Evolutionary conservation across 2,888 invertebrate species (phyloP), one percentile per base, ranked within the genome.

Genomic region (Agonum fuliginosum): DNA sequence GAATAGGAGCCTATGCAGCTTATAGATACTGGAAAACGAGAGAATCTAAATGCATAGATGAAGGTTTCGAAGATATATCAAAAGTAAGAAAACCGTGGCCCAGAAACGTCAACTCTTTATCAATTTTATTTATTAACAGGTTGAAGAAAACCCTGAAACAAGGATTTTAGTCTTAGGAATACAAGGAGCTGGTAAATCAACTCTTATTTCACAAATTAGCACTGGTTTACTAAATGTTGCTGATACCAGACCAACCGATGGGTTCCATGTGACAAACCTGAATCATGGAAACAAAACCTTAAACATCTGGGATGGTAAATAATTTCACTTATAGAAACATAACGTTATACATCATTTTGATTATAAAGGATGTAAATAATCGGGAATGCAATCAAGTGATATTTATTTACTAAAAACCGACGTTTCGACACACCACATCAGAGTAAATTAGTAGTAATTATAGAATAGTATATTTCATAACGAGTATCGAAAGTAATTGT

Each of bases 1-100:
- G 86, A 77, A 83, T 86, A 41, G 86, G 87, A 69, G 86, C 85
- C 8, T 87, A 86, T 78, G 84, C 86, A 22, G 85, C 85, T 6
- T 87, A 86, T 80, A 82, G 84, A 78, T 86, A 85, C 78, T 87
- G 86, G 86, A 87, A 84, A 82, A 85, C 83, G 76, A 82, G 85
- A 77, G 84, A 86, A 80, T 82, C 84, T 43, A 85, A 84, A 79
- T 83, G 84, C 10, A 86, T 87, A 76, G 87, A 87, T 78, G 87
- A 87, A 81, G 87, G 87, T 24, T 87, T 87, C 74, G 87, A 86
- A 76, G 87, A 87, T 80, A 85, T 87, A 30, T 83, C 85, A 14
- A 86, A 86, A 85, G 87, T 87, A 83, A 81, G 83, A 46, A 17
- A 12, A 14, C 6, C 30, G 20, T 30, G 3, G n/a, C n/a, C n/a